Evolutionary conservation across 2,888 invertebrate genomes (phyloP).

Genomic region (Stenurella melanura): DNA sequence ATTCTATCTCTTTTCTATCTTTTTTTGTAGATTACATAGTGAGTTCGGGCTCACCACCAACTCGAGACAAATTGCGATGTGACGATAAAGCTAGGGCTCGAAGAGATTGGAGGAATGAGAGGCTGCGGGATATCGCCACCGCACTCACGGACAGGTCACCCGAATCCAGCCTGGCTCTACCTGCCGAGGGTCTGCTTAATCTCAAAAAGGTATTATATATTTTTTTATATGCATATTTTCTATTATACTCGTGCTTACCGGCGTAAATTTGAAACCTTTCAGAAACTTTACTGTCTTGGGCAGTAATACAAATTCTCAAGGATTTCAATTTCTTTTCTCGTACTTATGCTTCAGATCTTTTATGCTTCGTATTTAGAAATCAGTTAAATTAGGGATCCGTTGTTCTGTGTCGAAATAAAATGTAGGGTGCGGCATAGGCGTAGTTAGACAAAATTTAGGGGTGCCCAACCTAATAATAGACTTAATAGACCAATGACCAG

Average conservation of each 20-base stretch:
- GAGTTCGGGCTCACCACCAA: constrained; percentile 87
- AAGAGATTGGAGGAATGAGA: constrained; percentile 80
- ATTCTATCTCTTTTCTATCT: constrained; percentile 30
- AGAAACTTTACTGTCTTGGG: no score
- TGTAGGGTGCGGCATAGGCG: no score
- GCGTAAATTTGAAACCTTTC: no score
- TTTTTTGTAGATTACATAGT: constrained; percentile 72
- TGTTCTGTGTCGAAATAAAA: no score
- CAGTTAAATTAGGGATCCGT: no score
- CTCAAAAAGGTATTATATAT: constrained; percentile 81
- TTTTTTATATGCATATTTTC: constrained; percentile 49
- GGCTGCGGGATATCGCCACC: constrained; percentile 88
- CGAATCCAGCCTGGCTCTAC: constrained; percentile 78
- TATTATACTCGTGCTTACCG: not conserved
- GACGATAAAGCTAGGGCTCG: constrained; percentile 82
- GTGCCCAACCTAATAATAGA: no score
- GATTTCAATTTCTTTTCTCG: no score
- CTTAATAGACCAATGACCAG: no score
- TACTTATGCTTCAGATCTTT: no score
- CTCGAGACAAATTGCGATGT: constrained; percentile 85
- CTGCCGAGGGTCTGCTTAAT: constrained; percentile 86
- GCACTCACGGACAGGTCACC: constrained; percentile 83
- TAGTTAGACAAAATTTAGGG: no score
- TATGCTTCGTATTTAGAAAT: no score
- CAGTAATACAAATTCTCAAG: no score